Evolutionary conservation across 2,113 vertebrate genomes (phyloP).

Genomic region (Dromaius novaehollandiae): DNA sequence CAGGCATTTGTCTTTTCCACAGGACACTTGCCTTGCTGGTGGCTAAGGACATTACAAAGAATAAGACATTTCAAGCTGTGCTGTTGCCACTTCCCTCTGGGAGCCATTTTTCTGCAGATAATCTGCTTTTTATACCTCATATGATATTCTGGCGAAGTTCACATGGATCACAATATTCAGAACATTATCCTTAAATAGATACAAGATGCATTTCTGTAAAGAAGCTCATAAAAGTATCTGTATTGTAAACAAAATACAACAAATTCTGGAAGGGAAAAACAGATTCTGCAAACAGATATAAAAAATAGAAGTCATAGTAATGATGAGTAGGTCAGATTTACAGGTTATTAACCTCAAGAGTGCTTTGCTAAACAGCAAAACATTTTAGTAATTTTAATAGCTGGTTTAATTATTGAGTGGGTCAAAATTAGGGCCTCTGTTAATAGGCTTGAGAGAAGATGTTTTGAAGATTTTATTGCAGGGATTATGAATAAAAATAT

Average conservation of each 20-base stretch:
- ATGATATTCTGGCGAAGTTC: slow-evolving; percentile 27
- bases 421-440: not conserved
- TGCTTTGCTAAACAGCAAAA: slow-evolving; percentile 35
- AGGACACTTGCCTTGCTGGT: slow-evolving; percentile 33
- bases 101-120: slow-evolving; percentile 47
- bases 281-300: not conserved
- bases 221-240: not conserved
- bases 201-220: not conserved
- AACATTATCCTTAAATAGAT: slow-evolving; percentile 1
- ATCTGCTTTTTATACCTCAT: slow-evolving; percentile 25
- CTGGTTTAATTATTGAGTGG: not conserved
- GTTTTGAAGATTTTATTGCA: not conserved
- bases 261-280: not conserved
- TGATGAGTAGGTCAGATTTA: not conserved
- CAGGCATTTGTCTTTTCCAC: slow-evolving; percentile 43
- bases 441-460: not conserved
- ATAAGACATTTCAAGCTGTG: slow-evolving; percentile 27
- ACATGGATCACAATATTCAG: not conserved
- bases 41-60: slow-evolving; percentile 34
- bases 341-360: slow-evolving; percentile 14
- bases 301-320: not conserved
- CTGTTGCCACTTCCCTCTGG: slow-evolving; percentile 8
- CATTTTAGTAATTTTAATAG: slow-evolving; percentile 26
- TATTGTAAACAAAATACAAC: not conserved
- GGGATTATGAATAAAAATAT: not conserved